Base-by-base conservation (phyloP, 2,113 vertebrate genomes). In the Cheilinus undulatus region DNA sequence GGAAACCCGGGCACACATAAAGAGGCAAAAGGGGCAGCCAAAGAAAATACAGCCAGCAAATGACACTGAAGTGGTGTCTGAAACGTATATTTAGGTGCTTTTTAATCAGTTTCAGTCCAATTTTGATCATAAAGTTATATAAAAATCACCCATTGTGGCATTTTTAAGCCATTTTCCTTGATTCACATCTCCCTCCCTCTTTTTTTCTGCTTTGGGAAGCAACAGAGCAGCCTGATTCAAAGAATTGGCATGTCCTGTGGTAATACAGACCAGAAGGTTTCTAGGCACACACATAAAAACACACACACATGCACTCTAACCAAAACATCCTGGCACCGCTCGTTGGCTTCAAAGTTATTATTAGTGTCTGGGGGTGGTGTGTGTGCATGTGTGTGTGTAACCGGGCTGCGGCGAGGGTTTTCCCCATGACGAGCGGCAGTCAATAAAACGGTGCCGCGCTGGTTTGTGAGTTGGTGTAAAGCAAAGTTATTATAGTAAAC, bases 241-340 rank as follows among this genome's bases (percentile, higher is more conserved):
- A 87, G 78, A 80, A 82, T 40, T 67, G 86, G 84, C 83, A 90
- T 90, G 84, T 89, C 74, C 76, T 83, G 79, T 88, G 91, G 83
- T 93, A 92, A 94, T 92, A 84, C 76, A 87, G 89, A 91, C 82
- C 90, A 92, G 90, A 93, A 83, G 85, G 80, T 69, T 80, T 77
- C 63, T 65, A 61, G 22, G 19, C 52, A 27, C 57, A 45, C 46
- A 56, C 52, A 54, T 58, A 65, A 53, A 82, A 57, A 58, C 63
- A 60, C 64, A 57, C 61, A 58, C 51, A 66, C 20, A 64, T 27
- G 43, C 65, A 74, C 59, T 64, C 74, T 76, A 80, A 88, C 76
- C 78, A 86, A 87, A 88, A 89, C 82, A 88, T 87, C 73, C 83
- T 84, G 79, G 81, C 84, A 90, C 83, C 75, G 57, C 54, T 61